Evolutionary conservation across 2,113 vertebrate genomes (phyloP).

Genomic region (Colius striatus): DNA sequence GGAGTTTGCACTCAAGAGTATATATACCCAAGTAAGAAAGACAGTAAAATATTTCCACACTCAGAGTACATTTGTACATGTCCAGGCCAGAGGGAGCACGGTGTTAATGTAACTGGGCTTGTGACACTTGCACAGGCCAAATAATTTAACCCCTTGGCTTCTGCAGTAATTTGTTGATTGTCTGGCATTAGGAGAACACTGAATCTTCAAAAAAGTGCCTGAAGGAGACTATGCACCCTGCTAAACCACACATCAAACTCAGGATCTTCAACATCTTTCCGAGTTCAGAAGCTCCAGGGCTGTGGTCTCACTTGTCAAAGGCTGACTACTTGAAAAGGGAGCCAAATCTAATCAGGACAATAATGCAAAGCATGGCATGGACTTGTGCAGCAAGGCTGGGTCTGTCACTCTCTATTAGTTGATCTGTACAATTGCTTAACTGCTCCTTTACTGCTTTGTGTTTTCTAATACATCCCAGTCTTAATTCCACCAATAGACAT

Average conservation of each 20-base stretch:
- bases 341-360: not conserved
- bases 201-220: not conserved
- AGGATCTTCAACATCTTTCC: not conserved
- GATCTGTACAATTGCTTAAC: not conserved
- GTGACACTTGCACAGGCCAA: not conserved
- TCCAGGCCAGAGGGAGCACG: not conserved
- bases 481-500: constrained; percentile 4
- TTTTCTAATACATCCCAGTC: not conserved
- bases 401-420: constrained; percentile 6
- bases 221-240: accelerated
- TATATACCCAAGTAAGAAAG: not conserved
- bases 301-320: not conserved
- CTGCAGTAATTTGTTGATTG: not conserved
- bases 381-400: not conserved
- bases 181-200: not conserved
- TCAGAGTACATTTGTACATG: accelerated
- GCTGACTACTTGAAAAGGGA: not conserved
- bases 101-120: not conserved
- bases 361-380: not conserved
- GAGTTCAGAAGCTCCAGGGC: not conserved
- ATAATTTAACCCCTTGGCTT: not conserved
- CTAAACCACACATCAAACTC: accelerated
- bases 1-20: not conserved
- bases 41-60: not conserved
- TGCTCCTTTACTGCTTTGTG: constrained; percentile 10